Percentiles rank a stretch among this genome's conserved stretches.
phyloP scores from a whole-genome alignment of 2,113 vertebrate species.

The Heterotis niloticus region DNA sequence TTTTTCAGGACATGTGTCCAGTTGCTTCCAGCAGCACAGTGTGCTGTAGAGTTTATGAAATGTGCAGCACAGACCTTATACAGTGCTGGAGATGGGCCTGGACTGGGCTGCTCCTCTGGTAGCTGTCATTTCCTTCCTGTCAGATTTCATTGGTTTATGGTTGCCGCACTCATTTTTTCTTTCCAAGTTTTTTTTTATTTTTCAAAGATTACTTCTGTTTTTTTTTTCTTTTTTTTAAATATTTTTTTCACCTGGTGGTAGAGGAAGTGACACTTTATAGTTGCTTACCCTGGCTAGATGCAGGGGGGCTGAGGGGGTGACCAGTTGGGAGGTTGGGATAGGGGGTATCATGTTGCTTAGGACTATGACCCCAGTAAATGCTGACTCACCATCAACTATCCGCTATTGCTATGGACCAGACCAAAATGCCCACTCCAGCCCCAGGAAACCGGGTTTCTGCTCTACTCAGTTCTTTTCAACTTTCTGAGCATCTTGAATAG shows the following conservation, averaged over 20 bases:
- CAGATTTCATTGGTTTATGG: conserved; percentile 52
- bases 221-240: conserved; percentile 23
- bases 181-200: conserved; percentile 14
- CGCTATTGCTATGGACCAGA: conserved; percentile 5
- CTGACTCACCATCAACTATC: neutral
- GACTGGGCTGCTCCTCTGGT: conserved; percentile 47
- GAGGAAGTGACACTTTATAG: conserved; percentile 12
- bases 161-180: conserved; percentile 33
- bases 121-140: conserved; percentile 59
- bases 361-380: conserved; percentile 23
- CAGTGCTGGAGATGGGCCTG: conserved; percentile 55
- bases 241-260: conserved; percentile 33
- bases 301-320: neutral
- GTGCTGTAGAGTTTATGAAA: conserved; percentile 27
- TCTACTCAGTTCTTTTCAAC: neutral
- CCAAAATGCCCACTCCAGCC: conserved; percentile 9
- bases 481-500: conserved; percentile 18
- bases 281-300: neutral
- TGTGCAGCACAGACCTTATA: conserved; percentile 56
- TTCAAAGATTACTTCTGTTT: neutral
- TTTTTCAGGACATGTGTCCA: no score
- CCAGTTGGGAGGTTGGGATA: neutral
- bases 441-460: conserved; percentile 12
- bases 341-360: conserved; percentile 19
- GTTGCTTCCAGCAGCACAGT: neutral